These are phyloP conservation scores for Sebastes variabilis DNA, from an alignment of 2,797 vertebrate genomes.

Conservation along the genomic window DNA sequence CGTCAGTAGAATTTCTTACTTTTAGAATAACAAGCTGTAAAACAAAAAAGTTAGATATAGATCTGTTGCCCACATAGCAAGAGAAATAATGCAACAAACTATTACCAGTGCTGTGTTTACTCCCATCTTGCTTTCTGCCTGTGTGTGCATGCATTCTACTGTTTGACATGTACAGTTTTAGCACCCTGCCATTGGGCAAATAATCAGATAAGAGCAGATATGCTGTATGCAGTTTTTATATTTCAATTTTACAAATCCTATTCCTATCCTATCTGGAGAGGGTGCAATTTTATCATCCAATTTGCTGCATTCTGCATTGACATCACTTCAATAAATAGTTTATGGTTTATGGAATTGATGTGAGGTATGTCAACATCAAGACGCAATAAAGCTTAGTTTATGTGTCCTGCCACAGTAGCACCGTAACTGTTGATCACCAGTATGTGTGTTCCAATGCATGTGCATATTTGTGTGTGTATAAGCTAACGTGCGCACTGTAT, in stretches of 20 bases:
- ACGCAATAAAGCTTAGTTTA: not conserved
- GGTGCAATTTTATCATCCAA: constrained; percentile 20
- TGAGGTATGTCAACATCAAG: constrained; percentile 4
- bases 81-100: not conserved
- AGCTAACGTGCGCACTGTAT: not conserved
- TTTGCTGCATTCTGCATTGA: constrained; percentile 2
- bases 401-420: not conserved
- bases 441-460: not conserved
- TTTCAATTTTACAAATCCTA: constrained; percentile 19
- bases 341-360: constrained; percentile 4
- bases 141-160: not conserved
- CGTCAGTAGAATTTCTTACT: not conserved
- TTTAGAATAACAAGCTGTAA: not conserved
- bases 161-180: not conserved
- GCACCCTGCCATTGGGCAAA: not conserved
- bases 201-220: constrained; percentile 35
- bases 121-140: not conserved
- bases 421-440: not conserved
- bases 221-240: constrained; percentile 23
- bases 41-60: not conserved
- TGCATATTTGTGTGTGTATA: constrained; percentile 4
- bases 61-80: not conserved
- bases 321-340: constrained; percentile 12
- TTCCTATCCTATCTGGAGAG: not conserved
- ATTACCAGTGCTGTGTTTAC: not conserved